Conservation (phyloP, 2,113 vertebrate species). For the Alouatta palliata region DNA sequence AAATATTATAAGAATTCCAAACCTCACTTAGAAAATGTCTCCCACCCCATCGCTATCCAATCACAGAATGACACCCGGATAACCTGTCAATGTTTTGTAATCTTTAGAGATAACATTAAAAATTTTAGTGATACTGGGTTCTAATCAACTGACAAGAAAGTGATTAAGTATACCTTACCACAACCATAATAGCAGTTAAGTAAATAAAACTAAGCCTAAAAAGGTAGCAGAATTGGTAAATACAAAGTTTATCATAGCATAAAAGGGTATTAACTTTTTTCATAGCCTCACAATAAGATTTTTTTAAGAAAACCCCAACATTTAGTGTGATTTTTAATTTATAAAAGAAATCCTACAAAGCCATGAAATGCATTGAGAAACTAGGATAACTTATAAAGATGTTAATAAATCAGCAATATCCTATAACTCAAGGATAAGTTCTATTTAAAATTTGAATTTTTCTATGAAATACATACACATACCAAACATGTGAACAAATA, state of each 20-base stretch:
- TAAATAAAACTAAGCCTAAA: background rate
- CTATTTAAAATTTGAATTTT: slow-evolving; percentile 23
- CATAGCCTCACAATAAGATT: background rate
- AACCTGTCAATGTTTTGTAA: background rate
- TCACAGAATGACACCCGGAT: background rate
- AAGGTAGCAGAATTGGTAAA: background rate
- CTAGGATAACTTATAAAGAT: background rate
- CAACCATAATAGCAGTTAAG: background rate
- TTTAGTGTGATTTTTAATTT: background rate
- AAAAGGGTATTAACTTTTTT: background rate
- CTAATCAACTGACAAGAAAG: background rate
- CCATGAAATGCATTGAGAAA: background rate
- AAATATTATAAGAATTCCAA: slow-evolving; percentile 4
- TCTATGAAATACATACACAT: background rate
- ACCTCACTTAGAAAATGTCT: background rate
- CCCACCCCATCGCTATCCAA: background rate
- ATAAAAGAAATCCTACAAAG: background rate
- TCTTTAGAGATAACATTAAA: background rate
- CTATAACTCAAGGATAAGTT: background rate
- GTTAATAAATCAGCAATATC: background rate
- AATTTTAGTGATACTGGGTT: background rate
- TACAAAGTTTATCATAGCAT: background rate
- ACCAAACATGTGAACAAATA: background rate
- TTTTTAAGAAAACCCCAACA: background rate
- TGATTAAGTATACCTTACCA: background rate